Evolutionary conservation across 1,140 invertebrate species (phyloP), one percentile per base, ranked within the genome.

Genomic region (Callitettix versicolor): DNA sequence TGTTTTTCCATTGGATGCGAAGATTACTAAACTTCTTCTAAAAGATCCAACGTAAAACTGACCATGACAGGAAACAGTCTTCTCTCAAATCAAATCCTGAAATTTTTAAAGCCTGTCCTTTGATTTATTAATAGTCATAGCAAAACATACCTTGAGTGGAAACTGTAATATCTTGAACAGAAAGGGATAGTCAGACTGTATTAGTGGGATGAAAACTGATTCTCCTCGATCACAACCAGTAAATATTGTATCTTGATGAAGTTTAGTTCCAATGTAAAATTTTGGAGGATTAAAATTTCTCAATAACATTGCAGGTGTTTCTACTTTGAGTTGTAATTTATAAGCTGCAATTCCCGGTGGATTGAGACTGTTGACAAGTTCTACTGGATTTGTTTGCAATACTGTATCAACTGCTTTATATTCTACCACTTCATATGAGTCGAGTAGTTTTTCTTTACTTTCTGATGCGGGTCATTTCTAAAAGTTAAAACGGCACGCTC

Each of bases 121-220:
- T 5, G 72, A 58, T 65, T 79, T 78, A 62, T 78, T 78, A 4
- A 79, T 73, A 0, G 75, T 74, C 65, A 78, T 59, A 6, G 68
- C 67, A 61, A 69, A 75, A 15, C 60, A 49, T 0, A 68, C 56
- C 43, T 62, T 50, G 0, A 76, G 24, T 15, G 72, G 67, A 62
- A 76, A 73, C 56, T 75, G 71, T n/a, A 61, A 14, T 51, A 15
- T 42, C 30, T 57, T 53, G 22, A 60, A 58, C 21, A 54, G 33
- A 33, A 54, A 57, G n/a, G 36, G 44, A 15, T 49, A 54, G 24
- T 60, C 33, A 5, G 40, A 38, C 1, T 34, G 51, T 11, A 54
- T 60, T 14, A 54, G 24, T 2, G 56, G 50, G 14, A 58, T 60
- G 9, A 34, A n/a, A 21, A 58, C 33, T 55, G 59, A 54, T 56